phyloP scores from a whole-genome alignment of 2,797 vertebrate genomes.

The Myotis myotis region DNA sequence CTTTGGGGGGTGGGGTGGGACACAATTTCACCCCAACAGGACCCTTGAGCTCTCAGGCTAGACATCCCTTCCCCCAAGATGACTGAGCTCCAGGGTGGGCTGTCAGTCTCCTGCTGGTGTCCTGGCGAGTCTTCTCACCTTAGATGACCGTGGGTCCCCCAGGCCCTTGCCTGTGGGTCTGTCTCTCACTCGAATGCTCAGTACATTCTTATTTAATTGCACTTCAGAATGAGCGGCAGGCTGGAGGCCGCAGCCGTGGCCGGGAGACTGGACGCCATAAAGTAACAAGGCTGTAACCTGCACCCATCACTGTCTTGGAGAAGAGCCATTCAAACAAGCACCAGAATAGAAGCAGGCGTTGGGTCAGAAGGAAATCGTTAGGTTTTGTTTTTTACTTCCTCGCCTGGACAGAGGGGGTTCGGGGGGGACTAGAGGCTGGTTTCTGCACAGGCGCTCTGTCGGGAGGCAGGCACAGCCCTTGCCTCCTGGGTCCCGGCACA shows the following conservation, averaged over 20 bases:
- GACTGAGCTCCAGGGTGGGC: not conserved
- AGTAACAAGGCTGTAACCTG: not conserved
- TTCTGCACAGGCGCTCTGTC: not conserved
- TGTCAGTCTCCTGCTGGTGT: too few relatives aligned
- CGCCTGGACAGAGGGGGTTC: not conserved
- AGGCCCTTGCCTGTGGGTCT: not conserved
- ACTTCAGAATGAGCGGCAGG: not conserved
- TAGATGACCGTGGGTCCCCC: not conserved
- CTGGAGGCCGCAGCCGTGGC: not conserved
- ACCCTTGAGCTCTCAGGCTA: not conserved
- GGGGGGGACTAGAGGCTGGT: not conserved
- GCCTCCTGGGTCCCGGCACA: not conserved
- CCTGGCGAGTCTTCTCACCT: not conserved
- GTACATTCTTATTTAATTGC: too few relatives aligned
- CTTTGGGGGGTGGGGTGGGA: not conserved
- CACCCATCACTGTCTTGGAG: not conserved
- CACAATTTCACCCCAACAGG: not conserved
- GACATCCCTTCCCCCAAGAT: not conserved
- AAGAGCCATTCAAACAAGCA: not conserved
- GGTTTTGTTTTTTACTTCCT: not conserved
- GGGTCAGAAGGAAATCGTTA: not conserved
- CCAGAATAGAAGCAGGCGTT: not conserved
- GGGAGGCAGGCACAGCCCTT: not conserved
- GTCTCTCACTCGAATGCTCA: not conserved
- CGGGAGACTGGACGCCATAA: fast-evolving